A percentile compares a stretch with the other conserved stretches of the same genome.
Evolutionary conservation across 2,888 invertebrate genomes (phyloP).

Genomic region (Cheilosia impressa): DNA sequence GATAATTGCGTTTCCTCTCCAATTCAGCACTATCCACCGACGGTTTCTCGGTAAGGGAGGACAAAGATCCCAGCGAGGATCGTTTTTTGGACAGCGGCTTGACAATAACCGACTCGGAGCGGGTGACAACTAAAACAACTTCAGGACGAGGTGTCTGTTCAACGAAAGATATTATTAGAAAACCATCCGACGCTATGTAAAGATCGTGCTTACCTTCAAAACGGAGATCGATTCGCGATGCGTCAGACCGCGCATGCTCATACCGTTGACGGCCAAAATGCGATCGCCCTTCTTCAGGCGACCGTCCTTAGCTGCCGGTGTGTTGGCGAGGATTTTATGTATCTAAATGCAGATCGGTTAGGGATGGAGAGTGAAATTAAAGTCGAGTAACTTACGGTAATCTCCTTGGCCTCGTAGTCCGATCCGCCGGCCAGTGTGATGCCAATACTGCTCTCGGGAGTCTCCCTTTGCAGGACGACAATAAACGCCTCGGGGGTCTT

Average conservation of each 20-base stretch:
- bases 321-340: constrained; percentile 93
- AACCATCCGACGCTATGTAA: neutral
- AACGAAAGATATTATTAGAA: constrained; percentile 55
- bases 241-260: constrained; percentile 91
- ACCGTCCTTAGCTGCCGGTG: constrained; percentile 94
- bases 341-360: constrained; percentile 85
- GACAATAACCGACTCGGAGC: constrained; percentile 84
- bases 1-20: constrained; percentile 82
- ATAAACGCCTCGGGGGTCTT: constrained; percentile 87
- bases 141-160: constrained; percentile 90
- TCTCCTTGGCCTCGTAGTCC: constrained; percentile 96
- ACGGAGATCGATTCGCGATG: constrained; percentile 94
- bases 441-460: constrained; percentile 90
- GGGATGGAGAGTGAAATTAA: neutral
- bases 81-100: constrained; percentile 83
- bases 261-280: constrained; percentile 94
- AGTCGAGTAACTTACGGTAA: constrained; percentile 87
- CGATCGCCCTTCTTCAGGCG: constrained; percentile 93
- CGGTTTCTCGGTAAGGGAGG: constrained; percentile 83
- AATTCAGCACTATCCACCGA: constrained; percentile 79
- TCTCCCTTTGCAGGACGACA: constrained; percentile 88
- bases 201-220: constrained; percentile 87
- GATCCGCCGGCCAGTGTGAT: constrained; percentile 94
- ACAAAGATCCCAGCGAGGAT: constrained; percentile 82
- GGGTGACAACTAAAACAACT: constrained; percentile 90